Percentiles rank a stretch among this genome's conserved stretches.
Conservation (phyloP, 1,140 invertebrate species). For the Octopus bimaculoides region DNA sequence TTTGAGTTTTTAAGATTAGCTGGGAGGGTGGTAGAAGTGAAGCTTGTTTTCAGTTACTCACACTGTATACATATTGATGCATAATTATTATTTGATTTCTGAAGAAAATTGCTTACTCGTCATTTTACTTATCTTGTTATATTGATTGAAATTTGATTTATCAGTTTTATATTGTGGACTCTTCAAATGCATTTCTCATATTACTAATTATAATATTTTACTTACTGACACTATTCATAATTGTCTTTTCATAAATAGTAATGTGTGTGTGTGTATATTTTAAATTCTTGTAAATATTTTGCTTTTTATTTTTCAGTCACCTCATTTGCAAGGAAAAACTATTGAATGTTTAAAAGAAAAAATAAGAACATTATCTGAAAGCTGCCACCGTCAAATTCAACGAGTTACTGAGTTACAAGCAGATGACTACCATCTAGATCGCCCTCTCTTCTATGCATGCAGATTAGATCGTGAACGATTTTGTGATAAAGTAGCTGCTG, state of each 20-base stretch:
- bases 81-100: too few species aligned
- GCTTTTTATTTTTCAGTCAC: conserved; percentile 28
- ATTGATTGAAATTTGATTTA: too few species aligned
- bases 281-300: not conserved
- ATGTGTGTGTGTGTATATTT: not conserved
- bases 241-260: not conserved
- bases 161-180: too few species aligned
- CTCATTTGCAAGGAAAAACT: conserved; percentile 76
- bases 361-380: conserved; percentile 36
- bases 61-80: too few species aligned
- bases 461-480: conserved; percentile 74
- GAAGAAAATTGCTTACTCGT: too few species aligned
- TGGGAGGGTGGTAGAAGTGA: too few species aligned
- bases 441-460: conserved; percentile 87
- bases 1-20: too few species aligned
- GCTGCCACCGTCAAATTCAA: conserved; percentile 77
- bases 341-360: conserved; percentile 75
- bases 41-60: too few species aligned
- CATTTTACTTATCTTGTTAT: too few species aligned
- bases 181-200: too few species aligned
- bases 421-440: conserved; percentile 87
- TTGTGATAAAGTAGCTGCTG: conserved; percentile 60
- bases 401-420: conserved; percentile 85
- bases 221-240: not conserved
- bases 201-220: not conserved